These are phyloP conservation scores for Enteromius paludinosus DNA, from an alignment of 2,797 vertebrate species.

Conservation along the genomic window DNA sequence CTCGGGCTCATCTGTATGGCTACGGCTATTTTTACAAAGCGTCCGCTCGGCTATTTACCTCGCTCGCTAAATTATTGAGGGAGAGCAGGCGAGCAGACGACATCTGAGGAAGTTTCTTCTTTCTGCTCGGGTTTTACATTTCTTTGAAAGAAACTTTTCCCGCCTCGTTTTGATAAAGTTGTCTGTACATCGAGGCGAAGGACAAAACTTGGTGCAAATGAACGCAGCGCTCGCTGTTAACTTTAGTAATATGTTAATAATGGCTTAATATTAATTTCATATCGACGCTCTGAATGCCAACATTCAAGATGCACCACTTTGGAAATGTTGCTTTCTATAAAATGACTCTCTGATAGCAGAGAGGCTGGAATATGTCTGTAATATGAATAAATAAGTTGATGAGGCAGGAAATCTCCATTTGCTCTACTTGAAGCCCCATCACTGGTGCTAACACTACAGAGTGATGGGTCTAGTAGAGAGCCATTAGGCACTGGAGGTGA, in stretches of 20 bases:
- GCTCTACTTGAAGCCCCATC: slow-evolving; percentile 66
- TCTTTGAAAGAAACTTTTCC: slow-evolving; percentile 37
- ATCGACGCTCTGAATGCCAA: slow-evolving; percentile 31
- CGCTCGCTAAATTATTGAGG: slow-evolving; percentile 22
- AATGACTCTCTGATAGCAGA: slow-evolving; percentile 51
- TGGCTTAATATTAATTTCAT: slow-evolving; percentile 46
- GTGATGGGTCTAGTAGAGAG: slow-evolving; percentile 62
- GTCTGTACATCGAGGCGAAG: background rate
- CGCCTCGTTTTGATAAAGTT: slow-evolving; percentile 11
- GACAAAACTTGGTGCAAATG: slow-evolving; percentile 1
- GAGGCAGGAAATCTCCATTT: slow-evolving; percentile 61
- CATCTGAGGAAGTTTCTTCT: slow-evolving; percentile 22
- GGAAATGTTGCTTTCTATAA: slow-evolving; percentile 48
- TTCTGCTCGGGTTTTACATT: slow-evolving; percentile 30
- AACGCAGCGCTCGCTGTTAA: background rate
- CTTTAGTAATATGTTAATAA: slow-evolving; percentile 49
- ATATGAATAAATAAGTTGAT: slow-evolving; percentile 65
- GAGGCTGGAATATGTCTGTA: slow-evolving; percentile 59
- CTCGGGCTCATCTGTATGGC: slow-evolving; percentile 61
- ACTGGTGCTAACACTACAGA: slow-evolving; percentile 68
- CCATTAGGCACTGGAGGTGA: slow-evolving; percentile 79
- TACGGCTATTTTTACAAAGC: slow-evolving; percentile 64
- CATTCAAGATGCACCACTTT: slow-evolving; percentile 51
- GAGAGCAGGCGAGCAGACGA: slow-evolving; percentile 24
- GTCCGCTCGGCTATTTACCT: slow-evolving; percentile 45